A percentile compares a stretch with the other conserved stretches of the same genome.
These are phyloP conservation scores for Lordiphosa andalusiaca DNA, from an alignment of 2,888 invertebrate genomes.

Conservation along the genomic window DNA sequence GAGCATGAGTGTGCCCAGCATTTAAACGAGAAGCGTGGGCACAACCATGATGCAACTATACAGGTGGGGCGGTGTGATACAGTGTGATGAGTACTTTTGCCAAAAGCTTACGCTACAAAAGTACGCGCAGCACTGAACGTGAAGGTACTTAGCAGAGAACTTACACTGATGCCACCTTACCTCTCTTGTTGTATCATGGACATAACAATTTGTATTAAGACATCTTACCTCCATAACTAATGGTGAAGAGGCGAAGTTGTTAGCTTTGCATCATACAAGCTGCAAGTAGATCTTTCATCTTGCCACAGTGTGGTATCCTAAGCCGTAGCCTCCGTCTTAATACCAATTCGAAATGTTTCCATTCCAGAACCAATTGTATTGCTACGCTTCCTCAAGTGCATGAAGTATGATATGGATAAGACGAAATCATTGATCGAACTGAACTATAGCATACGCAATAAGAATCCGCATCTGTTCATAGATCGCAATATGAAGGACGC, in stretches of 20 bases:
- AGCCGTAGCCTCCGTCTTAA: background rate
- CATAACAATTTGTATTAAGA: too few relatives aligned
- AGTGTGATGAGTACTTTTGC: too few relatives aligned
- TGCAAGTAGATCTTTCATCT: background rate
- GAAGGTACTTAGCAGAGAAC: too few relatives aligned
- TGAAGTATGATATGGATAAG: constrained; percentile 64
- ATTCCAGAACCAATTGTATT: constrained; percentile 65
- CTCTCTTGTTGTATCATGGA: too few relatives aligned
- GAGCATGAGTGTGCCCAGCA: background rate
- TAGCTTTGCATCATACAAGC: background rate
- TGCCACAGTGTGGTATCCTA: too few relatives aligned
- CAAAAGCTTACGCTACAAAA: too few relatives aligned
- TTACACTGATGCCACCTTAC: too few relatives aligned
- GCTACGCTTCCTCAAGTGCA: constrained; percentile 71
- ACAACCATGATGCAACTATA: too few relatives aligned
- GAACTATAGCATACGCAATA: constrained; percentile 81
- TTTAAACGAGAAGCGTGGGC: too few relatives aligned
- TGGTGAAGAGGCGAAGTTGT: background rate
- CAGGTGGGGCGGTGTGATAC: too few relatives aligned
- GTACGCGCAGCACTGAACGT: too few relatives aligned
- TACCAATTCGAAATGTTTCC: background rate
- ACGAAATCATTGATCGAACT: constrained; percentile 72
- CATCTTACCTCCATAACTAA: too few relatives aligned
- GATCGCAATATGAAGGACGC: constrained; percentile 80
- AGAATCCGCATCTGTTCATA: constrained; percentile 81